A percentile compares a stretch with the other conserved stretches of the same genome.
Conservation (phyloP, 2,113 vertebrate genomes). For the Poeciliopsis turrubarensis region DNA sequence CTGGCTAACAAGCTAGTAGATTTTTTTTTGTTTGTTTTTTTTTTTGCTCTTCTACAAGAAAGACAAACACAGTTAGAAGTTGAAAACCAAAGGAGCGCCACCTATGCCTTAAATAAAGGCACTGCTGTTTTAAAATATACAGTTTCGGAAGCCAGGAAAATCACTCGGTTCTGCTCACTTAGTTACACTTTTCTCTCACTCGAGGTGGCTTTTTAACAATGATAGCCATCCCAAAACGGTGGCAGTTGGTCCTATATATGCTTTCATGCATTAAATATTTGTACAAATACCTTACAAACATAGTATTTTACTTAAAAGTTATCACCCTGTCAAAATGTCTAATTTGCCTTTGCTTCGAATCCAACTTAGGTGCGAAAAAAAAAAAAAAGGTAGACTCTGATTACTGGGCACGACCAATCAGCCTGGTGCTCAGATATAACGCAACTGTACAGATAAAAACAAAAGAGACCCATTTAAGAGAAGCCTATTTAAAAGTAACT, state of each 20-base stretch:
- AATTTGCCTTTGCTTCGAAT: not conserved
- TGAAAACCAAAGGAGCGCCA: too few relatives aligned
- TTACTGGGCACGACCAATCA: conserved; percentile 36
- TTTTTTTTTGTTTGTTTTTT: too few relatives aligned
- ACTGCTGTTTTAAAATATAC: too few relatives aligned
- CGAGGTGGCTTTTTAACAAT: not conserved
- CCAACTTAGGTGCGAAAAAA: not conserved
- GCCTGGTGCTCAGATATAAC: not conserved
- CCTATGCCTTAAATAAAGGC: too few relatives aligned
- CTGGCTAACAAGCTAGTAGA: conserved; percentile 12
- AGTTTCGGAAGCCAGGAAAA: too few relatives aligned
- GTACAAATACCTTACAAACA: not conserved
- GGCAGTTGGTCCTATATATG: not conserved
- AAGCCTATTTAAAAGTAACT: not conserved
- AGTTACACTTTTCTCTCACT: not conserved
- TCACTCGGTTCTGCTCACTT: too few relatives aligned
- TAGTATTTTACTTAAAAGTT: not conserved
- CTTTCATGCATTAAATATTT: not conserved
- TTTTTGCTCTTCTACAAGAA: too few relatives aligned
- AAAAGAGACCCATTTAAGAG: not conserved
- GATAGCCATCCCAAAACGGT: not conserved
- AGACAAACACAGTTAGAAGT: too few relatives aligned
- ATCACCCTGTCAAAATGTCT: not conserved
- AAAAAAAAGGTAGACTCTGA: conserved; percentile 14
- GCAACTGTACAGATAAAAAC: not conserved